These are phyloP conservation scores for Vimba vimba DNA, from an alignment of 2,113 vertebrate species.

Conservation along the genomic window DNA sequence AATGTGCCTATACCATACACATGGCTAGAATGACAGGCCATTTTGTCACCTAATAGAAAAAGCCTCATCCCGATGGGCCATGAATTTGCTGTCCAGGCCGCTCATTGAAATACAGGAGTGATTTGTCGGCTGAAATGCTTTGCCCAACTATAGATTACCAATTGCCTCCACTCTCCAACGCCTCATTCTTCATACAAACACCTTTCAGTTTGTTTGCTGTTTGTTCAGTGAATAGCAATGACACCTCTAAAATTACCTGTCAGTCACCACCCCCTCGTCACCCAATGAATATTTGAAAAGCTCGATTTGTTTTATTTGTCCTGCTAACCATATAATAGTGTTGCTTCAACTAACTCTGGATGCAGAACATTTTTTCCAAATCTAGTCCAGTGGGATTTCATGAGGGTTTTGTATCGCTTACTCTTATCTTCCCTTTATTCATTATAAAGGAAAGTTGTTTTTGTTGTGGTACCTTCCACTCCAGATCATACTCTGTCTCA, in stretches of 20 bases:
- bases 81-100: conserved; percentile 25
- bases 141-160: conserved; percentile 28
- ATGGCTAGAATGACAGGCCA: conserved; percentile 46
- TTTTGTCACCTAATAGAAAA: conserved; percentile 53
- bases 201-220: conserved; percentile 25
- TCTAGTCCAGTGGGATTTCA: conserved; percentile 22
- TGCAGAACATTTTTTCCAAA: background rate
- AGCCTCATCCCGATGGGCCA: conserved; percentile 12
- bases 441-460: conserved; percentile 8
- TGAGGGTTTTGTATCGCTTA: background rate
- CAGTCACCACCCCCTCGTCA: conserved; percentile 39
- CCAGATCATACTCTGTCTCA: background rate
- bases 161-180: background rate
- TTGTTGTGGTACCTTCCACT: background rate
- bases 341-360: conserved; percentile 2
- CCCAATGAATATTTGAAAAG: conserved; percentile 7
- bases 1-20: conserved; percentile 7
- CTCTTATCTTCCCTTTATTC: conserved; percentile 6
- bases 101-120: conserved; percentile 49
- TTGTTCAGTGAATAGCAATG: conserved; percentile 35
- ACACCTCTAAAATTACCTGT: conserved; percentile 47
- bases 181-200: conserved; percentile 19
- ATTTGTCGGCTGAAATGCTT: conserved; percentile 49
- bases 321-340: background rate
- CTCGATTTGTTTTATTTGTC: conserved; percentile 5